Percentiles rank a stretch among this genome's conserved stretches.
phyloP scores from a whole-genome alignment of 1,140 invertebrate genomes.

The Caenorhabditis inopinata region DNA sequence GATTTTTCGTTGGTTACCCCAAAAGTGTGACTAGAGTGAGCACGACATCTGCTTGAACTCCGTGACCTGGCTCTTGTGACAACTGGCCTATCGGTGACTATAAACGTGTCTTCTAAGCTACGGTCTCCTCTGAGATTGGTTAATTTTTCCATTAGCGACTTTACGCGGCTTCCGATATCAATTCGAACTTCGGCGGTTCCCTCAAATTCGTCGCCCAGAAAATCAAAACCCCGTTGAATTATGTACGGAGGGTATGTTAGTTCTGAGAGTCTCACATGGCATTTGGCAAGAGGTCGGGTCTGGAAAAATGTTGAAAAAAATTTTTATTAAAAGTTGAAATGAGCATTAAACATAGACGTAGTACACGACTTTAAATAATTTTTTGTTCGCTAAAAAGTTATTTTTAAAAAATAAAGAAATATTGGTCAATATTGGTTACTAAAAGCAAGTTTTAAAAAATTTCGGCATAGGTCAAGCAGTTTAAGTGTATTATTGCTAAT shows the following conservation, averaged over 20 bases:
- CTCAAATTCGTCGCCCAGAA: constrained; percentile 9
- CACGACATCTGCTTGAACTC: neutral
- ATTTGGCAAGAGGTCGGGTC: neutral
- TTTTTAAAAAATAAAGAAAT: too few relatives aligned
- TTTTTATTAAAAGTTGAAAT: too few relatives aligned
- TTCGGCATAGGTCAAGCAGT: too few relatives aligned
- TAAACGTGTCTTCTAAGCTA: neutral
- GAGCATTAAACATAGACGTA: too few relatives aligned
- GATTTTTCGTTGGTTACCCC: neutral
- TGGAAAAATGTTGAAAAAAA: neutral
- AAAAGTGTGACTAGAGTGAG: neutral
- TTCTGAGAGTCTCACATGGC: neutral
- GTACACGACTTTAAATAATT: too few relatives aligned
- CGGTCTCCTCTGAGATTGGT: neutral
- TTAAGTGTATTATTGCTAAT: too few relatives aligned
- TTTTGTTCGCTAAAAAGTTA: too few relatives aligned
- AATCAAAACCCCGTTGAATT: neutral
- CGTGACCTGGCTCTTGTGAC: neutral
- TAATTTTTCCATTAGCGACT: neutral
- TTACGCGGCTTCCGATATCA: neutral
- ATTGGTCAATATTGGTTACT: too few relatives aligned
- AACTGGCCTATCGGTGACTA: neutral
- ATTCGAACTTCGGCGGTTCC: constrained; percentile 6
- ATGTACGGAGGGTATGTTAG: neutral
- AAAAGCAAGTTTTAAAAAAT: too few relatives aligned